phyloP scores from a whole-genome alignment of 2,888 invertebrate genomes.

The Ophioninae sp. region DNA sequence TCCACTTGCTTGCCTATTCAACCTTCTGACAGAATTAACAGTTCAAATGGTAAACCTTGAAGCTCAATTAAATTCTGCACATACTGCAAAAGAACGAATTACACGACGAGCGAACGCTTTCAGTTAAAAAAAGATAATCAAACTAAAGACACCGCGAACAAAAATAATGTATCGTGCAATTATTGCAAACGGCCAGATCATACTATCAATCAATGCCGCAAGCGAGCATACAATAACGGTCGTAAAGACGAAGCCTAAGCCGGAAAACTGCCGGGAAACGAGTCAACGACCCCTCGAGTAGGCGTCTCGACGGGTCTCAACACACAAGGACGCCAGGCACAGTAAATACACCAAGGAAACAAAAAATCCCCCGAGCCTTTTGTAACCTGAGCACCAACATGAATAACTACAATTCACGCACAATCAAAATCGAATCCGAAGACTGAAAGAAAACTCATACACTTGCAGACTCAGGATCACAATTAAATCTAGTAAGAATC shows the following conservation, averaged over 20 bases:
- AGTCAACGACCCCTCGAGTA: no score
- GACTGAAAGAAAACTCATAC: background rate
- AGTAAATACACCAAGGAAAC: no score
- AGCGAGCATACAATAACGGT: background rate
- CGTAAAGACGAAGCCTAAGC: background rate
- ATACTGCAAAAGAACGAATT: no score
- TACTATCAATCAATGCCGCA: background rate
- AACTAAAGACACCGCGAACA: no score
- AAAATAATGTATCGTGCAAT: no score
- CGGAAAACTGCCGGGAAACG: no score
- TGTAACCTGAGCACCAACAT: no score
- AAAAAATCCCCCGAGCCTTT: no score
- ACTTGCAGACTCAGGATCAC: constrained; percentile 5
- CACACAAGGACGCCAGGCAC: background rate
- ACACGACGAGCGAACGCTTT: background rate
- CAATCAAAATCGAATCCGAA: background rate
- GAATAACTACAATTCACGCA: background rate
- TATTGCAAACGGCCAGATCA: constrained; percentile 8
- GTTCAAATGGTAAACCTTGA: no score
- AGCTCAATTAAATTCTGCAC: no score
- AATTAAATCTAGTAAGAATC: constrained; percentile 20
- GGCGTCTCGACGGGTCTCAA: constrained; percentile 3
- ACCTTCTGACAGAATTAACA: no score
- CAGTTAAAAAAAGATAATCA: background rate
- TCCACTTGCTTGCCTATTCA: no score